Base-by-base conservation (phyloP, 2,113 vertebrate species). In the Crotalus viridis region DNA sequence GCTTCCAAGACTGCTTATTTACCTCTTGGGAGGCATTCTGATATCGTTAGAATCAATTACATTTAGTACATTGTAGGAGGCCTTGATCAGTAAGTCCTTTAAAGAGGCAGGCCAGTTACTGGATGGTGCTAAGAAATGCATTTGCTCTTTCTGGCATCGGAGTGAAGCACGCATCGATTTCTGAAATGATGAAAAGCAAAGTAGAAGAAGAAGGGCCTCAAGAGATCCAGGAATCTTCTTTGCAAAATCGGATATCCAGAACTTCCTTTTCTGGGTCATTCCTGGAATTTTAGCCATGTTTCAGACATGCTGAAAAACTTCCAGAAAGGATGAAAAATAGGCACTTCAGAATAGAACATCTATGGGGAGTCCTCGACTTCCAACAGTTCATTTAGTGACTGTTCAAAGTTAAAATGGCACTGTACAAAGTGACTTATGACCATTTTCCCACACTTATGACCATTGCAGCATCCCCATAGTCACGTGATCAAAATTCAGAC, bases 1-100 rank as follows among this genome's bases (percentile, higher is more conserved):
- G 95, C 92, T 95, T 93, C 55, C 85, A 94, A 95, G 87, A 89
- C 64, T 94, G 59, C 59, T 95, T 97, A 90, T 96, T 96, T 96
- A 95, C 89, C 90, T 96, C 94, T 89, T 56, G 55, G 57, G 93
- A 90, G 94, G 33, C 95, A 93, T 94, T 91, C 56, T 94, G 95
- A 95, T 96, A 93, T 43, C 90, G 92, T 93, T 94, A 93, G 69
- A 90, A 89, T 91, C 93, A 95, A 95, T 96, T 93, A 95, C 92
- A 91, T 95, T 96, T 89, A 92, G 91, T 4, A 81, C 93, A 52
- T 52, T 90, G 0, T 90, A 24, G 85, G 92, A 94, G 64, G 19
- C 95, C 57, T 95, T 24, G 2, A 7, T 51, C 90, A 81, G 19
- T 89, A 89, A 69, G 54, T 48, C 95, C 93, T 90, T 87, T 91